phyloP scores from a whole-genome alignment of 2,888 invertebrate genomes.

The Cybosia mesomella region DNA sequence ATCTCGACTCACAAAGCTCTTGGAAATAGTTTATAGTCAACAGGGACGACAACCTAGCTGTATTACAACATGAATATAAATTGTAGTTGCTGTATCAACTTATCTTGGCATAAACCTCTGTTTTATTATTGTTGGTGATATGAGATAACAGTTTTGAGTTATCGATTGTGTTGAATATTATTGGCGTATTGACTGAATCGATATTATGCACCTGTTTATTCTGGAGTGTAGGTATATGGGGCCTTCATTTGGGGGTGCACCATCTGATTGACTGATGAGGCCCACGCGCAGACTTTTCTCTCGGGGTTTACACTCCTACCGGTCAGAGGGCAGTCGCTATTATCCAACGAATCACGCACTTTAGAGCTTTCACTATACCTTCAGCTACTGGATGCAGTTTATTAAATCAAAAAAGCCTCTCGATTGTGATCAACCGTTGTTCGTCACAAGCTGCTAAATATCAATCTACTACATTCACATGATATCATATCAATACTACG shows the following conservation, averaged over 20 bases:
- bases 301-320: neutral
- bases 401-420: no score
- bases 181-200: neutral
- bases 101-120: neutral
- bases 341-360: no score
- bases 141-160: neutral
- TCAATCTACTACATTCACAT: no score
- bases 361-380: no score
- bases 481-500: neutral
- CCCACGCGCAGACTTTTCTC: neutral
- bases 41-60: conserved; percentile 13
- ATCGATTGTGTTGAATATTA: neutral
- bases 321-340: neutral
- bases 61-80: conserved; percentile 15
- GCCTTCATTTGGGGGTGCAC: neutral
- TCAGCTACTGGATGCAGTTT: no score
- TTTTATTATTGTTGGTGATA: conserved; percentile 1
- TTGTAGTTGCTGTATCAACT: conserved; percentile 11
- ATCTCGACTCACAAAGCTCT: conserved; percentile 23
- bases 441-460: no score
- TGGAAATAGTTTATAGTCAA: conserved; percentile 19
- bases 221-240: neutral
- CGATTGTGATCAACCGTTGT: no score
- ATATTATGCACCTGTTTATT: neutral
- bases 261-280: neutral